Base-by-base conservation (phyloP, 2,888 invertebrate genomes). In the Yponomeuta evonymella region DNA sequence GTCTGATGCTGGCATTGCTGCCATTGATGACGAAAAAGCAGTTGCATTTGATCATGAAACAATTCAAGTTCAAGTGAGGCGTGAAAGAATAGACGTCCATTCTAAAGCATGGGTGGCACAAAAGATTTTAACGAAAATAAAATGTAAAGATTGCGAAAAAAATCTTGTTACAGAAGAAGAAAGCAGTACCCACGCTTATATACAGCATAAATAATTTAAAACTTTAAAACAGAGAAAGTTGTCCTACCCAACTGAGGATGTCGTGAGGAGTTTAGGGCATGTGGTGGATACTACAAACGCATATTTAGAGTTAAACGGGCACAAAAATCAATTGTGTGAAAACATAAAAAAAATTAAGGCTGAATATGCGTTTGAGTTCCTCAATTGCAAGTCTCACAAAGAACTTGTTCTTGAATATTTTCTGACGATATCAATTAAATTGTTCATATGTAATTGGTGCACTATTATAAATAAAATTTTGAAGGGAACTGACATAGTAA, bases 361-460 rank as follows among this genome's bases (percentile, higher is more conserved):
- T 8, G 6, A 51, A 12, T 51, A 51, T 51, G 2, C 51, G 4
- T 51, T 51, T 51, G 51, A 51, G 12, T 51, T 51, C 51, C 10
- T 51, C 12, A 51, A 51, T 51, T 51, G 51, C 51, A 2, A 2
- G 4, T 51, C 6, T 2, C 51, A 51, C 12, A 51, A 12, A 12
- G 51, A 51, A 51, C 2, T 51, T 12, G 51, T 51, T 3, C 6
- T 51, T 12, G 12, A 75, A 33, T 33, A 63, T 36, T 75, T 75
- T 69, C 2, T 75, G 0, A 64, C 11, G 2, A 43, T 73, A 10
- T 69, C 72, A 12, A 43, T 73, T 63, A 71, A 69, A 70, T 72
- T 75, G 69, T 58, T 63, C 3, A 66, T 75, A 29, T 71, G 71
- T 48, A 75, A 75, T 69, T 74, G 73, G 75, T 74, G 73, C 71